A percentile compares a stretch with the other conserved stretches of the same genome.
phyloP scores from a whole-genome alignment of 2,888 invertebrate genomes.

The Azorinus chamasolen region DNA sequence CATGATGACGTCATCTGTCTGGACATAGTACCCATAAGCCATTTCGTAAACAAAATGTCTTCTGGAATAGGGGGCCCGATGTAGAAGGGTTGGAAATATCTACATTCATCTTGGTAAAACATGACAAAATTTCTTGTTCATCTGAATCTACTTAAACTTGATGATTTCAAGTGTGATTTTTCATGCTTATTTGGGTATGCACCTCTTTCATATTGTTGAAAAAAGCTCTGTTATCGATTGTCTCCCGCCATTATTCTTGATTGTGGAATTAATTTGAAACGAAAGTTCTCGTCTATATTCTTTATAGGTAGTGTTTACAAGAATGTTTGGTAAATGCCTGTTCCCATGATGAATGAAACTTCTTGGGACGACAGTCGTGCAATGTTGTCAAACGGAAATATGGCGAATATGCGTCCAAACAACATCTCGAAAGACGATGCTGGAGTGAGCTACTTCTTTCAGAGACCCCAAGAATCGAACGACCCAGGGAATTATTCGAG shows the following conservation, averaged over 20 bases:
- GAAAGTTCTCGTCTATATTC: constrained; percentile 33
- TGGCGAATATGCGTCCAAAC: constrained; percentile 78
- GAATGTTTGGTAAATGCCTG: constrained; percentile 81
- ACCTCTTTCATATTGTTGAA: too few species aligned
- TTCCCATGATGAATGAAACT: constrained; percentile 85
- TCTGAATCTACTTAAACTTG: not conserved
- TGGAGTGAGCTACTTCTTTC: constrained; percentile 96
- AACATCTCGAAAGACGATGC: constrained; percentile 93
- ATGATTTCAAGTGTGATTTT: not conserved
- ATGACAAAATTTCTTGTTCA: constrained; percentile 1
- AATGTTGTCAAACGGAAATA: constrained; percentile 78
- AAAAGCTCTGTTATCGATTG: constrained; percentile 5
- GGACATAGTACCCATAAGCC: constrained; percentile 77
- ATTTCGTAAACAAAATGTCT: constrained; percentile 77
- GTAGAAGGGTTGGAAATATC: constrained; percentile 74
- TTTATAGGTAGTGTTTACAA: constrained; percentile 58
- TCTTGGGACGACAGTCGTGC: constrained; percentile 83
- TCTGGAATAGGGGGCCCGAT: constrained; percentile 69
- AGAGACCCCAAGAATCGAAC: constrained; percentile 92
- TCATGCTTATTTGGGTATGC: too few species aligned
- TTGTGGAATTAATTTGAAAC: constrained; percentile 55
- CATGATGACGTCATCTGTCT: constrained; percentile 75
- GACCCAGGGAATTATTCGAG: constrained; percentile 89
- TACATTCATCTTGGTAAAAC: constrained; percentile 79
- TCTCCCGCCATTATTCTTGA: constrained; percentile 70